Conservation (phyloP, 2,113 vertebrate genomes). For the Syrrhaptes paradoxus region DNA sequence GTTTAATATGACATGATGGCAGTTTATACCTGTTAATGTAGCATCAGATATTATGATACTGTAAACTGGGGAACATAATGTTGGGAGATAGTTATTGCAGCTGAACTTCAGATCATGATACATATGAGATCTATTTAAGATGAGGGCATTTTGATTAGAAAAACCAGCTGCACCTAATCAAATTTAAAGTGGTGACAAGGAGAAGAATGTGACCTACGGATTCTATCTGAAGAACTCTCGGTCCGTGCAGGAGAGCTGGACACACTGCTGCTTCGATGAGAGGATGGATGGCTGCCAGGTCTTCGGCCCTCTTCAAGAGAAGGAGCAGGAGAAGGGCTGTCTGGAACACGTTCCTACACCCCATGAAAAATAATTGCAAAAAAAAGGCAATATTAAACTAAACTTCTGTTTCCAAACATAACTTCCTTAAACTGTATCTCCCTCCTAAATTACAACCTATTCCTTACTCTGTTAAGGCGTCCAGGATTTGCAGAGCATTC, state of each 20-base stretch:
- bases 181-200: constrained; percentile 48
- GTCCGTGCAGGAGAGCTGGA: constrained; percentile 97
- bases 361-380: background rate
- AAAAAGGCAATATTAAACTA: background rate
- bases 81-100: constrained; percentile 61
- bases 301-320: constrained; percentile 95
- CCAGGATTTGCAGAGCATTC: background rate
- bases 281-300: constrained; percentile 96
- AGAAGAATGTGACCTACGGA: constrained; percentile 87
- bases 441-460: background rate
- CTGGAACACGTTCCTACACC: constrained; percentile 90
- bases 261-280: constrained; percentile 99
- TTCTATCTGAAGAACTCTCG: constrained; percentile 98
- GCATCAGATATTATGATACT: constrained; percentile 51
- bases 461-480: background rate
- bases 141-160: constrained; percentile 61
- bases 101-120: constrained; percentile 50
- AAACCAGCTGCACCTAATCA: constrained; percentile 60
- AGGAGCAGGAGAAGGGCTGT: constrained; percentile 95
- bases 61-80: constrained; percentile 62
- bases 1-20: constrained; percentile 54
- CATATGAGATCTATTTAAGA: constrained; percentile 63
- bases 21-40: constrained; percentile 56
- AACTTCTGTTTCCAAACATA: background rate
- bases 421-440: background rate